phyloP scores from a whole-genome alignment of 1,140 invertebrate genomes.

The Fopius arisanus region DNA sequence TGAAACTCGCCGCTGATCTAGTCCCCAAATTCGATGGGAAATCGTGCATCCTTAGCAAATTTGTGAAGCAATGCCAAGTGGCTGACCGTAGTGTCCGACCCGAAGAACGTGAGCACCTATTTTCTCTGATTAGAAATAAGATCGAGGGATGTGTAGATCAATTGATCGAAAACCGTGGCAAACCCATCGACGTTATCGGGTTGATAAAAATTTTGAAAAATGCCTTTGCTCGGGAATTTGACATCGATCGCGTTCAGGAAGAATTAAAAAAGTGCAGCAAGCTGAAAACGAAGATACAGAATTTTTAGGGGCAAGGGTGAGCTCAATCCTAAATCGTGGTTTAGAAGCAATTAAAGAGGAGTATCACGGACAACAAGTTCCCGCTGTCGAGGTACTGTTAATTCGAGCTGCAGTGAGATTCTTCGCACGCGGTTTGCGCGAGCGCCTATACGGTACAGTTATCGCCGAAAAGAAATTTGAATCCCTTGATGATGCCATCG shows the following conservation, averaged over 20 bases:
- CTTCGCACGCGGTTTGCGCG: neutral
- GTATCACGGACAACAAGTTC: neutral
- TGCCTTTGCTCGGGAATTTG: too few relatives aligned
- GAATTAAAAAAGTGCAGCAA: neutral
- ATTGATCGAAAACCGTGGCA: neutral
- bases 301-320: too few relatives aligned
- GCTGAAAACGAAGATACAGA: neutral
- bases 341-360: neutral
- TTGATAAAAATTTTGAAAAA: neutral
- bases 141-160: neutral
- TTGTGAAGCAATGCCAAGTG: too few relatives aligned
- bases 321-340: neutral
- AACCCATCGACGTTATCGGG: neutral
- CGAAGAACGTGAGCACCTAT: too few relatives aligned
- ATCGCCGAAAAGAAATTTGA: conserved; percentile 49
- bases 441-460: neutral
- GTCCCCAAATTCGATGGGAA: too few relatives aligned
- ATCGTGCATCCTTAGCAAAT: too few relatives aligned
- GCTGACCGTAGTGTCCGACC: too few relatives aligned
- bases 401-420: neutral
- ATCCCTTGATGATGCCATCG: too few relatives aligned
- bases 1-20: too few relatives aligned
- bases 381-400: neutral
- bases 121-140: neutral
- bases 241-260: neutral